Base-by-base conservation (phyloP, 2,888 invertebrate species). In the Cetonia aurata region DNA sequence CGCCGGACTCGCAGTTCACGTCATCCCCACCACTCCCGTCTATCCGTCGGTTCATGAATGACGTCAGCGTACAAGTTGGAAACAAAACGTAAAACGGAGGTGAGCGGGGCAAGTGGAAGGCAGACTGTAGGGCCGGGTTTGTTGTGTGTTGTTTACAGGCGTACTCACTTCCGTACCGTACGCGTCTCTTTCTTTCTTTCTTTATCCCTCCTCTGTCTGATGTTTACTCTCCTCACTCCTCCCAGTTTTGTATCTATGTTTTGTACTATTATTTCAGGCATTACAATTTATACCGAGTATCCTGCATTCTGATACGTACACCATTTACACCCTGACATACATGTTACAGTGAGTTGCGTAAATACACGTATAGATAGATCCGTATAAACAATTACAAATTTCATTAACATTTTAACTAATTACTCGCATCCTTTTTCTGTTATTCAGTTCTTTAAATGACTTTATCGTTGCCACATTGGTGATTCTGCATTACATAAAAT, bases 1-100 rank as follows among this genome's bases (percentile, higher is more conserved):
- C 46, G 25, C 25, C 25, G 50, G 37, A 62, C 31, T 50, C 62
- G 62, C 13, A 52, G 60, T 68, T 56, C 71, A 65, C 71, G 60
- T 67, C 52, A 46, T 55, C 52, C 67, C 59, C 70, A 66, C 70
- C 67, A 50, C 44, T 33, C 15, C 42, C 50, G 50, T 19, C 19
- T 19, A 37, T 12, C 57, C 52, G 55, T 13, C 37, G 66, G 46
- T 67, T 60, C 69, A 71, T 71, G 71, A 71, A 71, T 69, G 71
- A 71, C 71, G 71, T 71, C 71, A 71, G 71, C 67, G 71, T 71
- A 71, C 67, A 48, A 71, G 71, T 67, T 67, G 71, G 67, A 67
- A 71, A 68, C 65, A 69, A 60, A 67, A 46, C 68, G 67, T 68
- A 68, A 68, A 67, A 55, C 48, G 68, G 52, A 15, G 65, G 41